These are phyloP conservation scores for Ornithoptera priamus DNA, from an alignment of 2,888 invertebrate species.

Conservation along the genomic window DNA sequence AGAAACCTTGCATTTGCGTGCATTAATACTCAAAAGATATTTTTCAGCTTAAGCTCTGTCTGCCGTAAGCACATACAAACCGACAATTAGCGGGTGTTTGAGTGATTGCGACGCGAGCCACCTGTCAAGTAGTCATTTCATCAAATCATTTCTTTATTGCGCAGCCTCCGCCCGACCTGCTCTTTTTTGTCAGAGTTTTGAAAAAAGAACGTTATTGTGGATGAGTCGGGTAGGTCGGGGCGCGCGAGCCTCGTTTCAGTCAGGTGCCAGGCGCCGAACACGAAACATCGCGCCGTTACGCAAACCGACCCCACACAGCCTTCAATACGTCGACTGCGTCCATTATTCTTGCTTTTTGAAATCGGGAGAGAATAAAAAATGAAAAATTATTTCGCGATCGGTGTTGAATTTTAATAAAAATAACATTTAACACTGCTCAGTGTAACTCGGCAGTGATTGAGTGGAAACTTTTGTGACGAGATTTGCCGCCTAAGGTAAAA, in stretches of 20 bases:
- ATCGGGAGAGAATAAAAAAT: constrained; percentile 24
- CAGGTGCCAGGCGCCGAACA: constrained; percentile 75
- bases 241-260: constrained; percentile 73
- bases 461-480: constrained; percentile 46
- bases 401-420: constrained; percentile 34
- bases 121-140: constrained; percentile 76
- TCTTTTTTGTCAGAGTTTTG: constrained; percentile 71
- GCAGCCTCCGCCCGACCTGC: constrained; percentile 70
- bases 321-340: constrained; percentile 39
- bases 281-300: constrained; percentile 54
- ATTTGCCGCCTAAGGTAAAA: constrained; percentile 49
- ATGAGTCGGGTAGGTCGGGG: constrained; percentile 76
- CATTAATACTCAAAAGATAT: constrained; percentile 72
- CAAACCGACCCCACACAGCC: constrained; percentile 49
- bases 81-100: constrained; percentile 68
- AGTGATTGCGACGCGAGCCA: constrained; percentile 70
- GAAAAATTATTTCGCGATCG: constrained; percentile 31
- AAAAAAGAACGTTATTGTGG: constrained; percentile 67
- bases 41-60: constrained; percentile 67
- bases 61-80: constrained; percentile 58
- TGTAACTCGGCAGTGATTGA: constrained; percentile 59
- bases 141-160: constrained; percentile 78
- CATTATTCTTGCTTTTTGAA: constrained; percentile 30
- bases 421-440: constrained; percentile 36
- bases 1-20: constrained; percentile 70